These are phyloP conservation scores for Drosophila prosaltans DNA, from an alignment of 1,140 invertebrate species.

Conservation along the genomic window DNA sequence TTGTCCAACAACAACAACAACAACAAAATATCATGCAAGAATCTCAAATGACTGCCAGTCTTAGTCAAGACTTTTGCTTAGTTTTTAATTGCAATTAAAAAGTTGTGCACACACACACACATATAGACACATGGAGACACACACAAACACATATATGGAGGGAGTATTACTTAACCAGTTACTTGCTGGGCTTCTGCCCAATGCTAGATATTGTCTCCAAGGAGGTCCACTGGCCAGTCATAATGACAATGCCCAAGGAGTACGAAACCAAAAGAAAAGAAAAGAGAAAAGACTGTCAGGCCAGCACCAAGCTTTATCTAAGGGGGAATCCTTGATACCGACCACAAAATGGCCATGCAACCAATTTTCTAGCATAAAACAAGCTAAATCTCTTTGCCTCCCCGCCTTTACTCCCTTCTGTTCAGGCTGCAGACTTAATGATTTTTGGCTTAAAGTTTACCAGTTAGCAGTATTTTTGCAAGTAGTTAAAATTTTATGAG, in stretches of 20 bases:
- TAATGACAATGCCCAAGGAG: slow-evolving; percentile 61
- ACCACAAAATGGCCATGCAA: slow-evolving; percentile 75
- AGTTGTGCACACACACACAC: slow-evolving; percentile 48
- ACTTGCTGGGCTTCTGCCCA: slow-evolving; percentile 17
- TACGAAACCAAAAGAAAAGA: neutral
- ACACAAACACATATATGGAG: slow-evolving; percentile 19
- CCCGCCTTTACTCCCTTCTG: neutral
- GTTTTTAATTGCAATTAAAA: slow-evolving; percentile 81
- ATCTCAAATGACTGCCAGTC: slow-evolving; percentile 31
- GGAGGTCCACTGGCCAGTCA: slow-evolving; percentile 60
- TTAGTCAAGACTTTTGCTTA: slow-evolving; percentile 65
- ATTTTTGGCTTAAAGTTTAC: slow-evolving; percentile 81
- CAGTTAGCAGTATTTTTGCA: slow-evolving; percentile 80
- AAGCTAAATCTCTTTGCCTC: slow-evolving; percentile 30
- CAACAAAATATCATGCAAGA: neutral
- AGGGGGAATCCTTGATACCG: slow-evolving; percentile 44
- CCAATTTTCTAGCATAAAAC: slow-evolving; percentile 67
- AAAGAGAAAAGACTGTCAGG: neutral
- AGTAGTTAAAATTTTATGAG: slow-evolving; percentile 80
- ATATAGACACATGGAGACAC: slow-evolving; percentile 20
- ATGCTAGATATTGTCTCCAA: slow-evolving; percentile 45
- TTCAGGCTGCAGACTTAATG: slow-evolving; percentile 71
- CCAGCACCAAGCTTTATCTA: slow-evolving; percentile 11
- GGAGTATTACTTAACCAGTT: slow-evolving; percentile 22
- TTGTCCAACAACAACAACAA: neutral